These are phyloP conservation scores for Brachionus calyciflorus DNA, from an alignment of 1,140 invertebrate genomes.

Conservation along the genomic window DNA sequence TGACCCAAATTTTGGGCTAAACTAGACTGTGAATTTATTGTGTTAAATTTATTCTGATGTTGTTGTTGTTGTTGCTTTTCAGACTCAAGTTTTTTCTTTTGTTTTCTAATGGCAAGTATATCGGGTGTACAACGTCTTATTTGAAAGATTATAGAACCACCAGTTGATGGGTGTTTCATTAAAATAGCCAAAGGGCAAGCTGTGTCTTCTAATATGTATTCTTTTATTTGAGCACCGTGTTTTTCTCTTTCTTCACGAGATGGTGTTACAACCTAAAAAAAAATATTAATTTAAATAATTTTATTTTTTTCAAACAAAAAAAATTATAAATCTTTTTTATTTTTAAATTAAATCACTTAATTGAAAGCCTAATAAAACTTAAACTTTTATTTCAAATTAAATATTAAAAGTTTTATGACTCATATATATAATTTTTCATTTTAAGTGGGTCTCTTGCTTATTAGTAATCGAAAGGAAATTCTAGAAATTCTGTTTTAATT, in stretches of 20 bases:
- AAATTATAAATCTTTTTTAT: too few relatives aligned
- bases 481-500: too few relatives aligned
- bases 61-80: constrained; percentile 49
- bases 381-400: constrained; percentile 19
- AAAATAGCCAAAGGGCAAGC: constrained; percentile 89
- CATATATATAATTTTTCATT: too few relatives aligned
- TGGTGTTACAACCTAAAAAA: constrained; percentile 56
- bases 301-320: constrained; percentile 1
- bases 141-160: constrained; percentile 76
- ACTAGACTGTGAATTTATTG: constrained; percentile 52
- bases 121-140: constrained; percentile 64
- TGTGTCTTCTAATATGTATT: constrained; percentile 91
- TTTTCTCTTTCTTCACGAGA: constrained; percentile 61
- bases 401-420: constrained; percentile 20
- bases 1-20: constrained; percentile 52
- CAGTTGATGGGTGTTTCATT: constrained; percentile 57
- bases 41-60: constrained; percentile 51
- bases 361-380: constrained; percentile 7
- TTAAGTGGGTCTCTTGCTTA: too few relatives aligned
- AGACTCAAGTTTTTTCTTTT: constrained; percentile 57
- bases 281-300: not conserved
- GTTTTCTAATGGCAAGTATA: constrained; percentile 51
- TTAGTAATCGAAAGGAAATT: too few relatives aligned
- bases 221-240: constrained; percentile 62
- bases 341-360: constrained; percentile 4